phyloP scores from a whole-genome alignment of 2,888 invertebrate genomes.

The Rugalucina vietnamica region DNA sequence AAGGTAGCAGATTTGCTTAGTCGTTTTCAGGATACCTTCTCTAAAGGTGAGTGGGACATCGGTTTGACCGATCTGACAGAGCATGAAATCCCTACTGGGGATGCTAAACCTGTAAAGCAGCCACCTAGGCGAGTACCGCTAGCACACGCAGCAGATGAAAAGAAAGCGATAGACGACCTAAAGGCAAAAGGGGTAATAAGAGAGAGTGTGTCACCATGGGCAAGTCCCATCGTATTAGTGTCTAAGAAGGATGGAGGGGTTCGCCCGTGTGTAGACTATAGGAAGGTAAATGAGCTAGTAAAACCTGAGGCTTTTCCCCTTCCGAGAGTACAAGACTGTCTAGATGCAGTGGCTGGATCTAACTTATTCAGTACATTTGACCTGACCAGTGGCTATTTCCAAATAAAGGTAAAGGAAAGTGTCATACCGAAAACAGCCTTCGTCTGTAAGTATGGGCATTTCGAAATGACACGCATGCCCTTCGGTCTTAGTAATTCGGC shows the following conservation, averaged over 20 bases:
- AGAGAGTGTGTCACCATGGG: constrained; percentile 33
- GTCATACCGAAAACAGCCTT: constrained; percentile 42
- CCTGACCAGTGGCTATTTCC: constrained; percentile 32
- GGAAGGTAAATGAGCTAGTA: constrained; percentile 9
- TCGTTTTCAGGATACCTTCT: constrained; percentile 23
- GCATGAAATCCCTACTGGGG: constrained; percentile 21
- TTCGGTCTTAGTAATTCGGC: constrained; percentile 44
- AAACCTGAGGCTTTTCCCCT: constrained; percentile 26
- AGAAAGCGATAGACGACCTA: constrained; percentile 31
- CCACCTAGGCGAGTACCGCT: constrained; percentile 32
- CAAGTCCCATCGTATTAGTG: constrained; percentile 22
- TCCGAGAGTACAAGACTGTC: constrained; percentile 25
- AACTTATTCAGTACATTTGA: constrained; percentile 25
- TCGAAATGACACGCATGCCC: constrained; percentile 51
- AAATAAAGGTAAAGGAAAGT: constrained; percentile 13
- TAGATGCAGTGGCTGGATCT: constrained; percentile 26
- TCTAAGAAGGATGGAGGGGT: constrained; percentile 14
- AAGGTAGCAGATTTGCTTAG: no score
- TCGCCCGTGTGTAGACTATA: constrained; percentile 31
- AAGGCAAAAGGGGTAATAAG: constrained; percentile 32
- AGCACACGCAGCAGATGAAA: constrained; percentile 33
- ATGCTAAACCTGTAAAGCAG: constrained; percentile 40
- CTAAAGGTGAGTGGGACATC: no score
- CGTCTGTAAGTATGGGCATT: constrained; percentile 47
- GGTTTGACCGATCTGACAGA: no score